A percentile compares a stretch with the other conserved stretches of the same genome.
Conservation (phyloP, 2,797 vertebrate species). For the Thalassophryne amazonica region DNA sequence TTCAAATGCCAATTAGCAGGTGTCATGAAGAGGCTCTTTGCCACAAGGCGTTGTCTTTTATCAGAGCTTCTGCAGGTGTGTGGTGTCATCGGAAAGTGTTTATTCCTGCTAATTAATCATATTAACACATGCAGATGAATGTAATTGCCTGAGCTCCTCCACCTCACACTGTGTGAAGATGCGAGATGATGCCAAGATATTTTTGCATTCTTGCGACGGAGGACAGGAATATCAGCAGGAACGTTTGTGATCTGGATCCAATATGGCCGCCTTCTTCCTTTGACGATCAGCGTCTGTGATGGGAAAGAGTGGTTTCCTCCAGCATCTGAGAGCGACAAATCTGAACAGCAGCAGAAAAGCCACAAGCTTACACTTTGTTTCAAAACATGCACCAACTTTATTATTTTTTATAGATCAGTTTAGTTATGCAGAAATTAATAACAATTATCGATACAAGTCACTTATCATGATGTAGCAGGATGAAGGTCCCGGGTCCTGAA, state of each 20-base stretch:
- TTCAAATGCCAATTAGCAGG: conserved; percentile 85
- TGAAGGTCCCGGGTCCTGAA: too few species aligned
- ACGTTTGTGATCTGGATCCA: conserved; percentile 37
- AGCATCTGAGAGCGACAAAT: too few species aligned
- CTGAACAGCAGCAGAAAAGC: too few species aligned
- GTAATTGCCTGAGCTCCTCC: conserved; percentile 78
- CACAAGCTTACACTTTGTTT: too few species aligned
- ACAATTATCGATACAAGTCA: too few species aligned
- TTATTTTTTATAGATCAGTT: too few species aligned
- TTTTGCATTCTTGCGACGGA: conserved; percentile 51
- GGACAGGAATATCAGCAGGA: too few species aligned
- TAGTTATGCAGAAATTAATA: too few species aligned
- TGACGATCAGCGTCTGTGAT: conserved; percentile 3
- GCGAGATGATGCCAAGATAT: conserved; percentile 58
- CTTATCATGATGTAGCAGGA: too few species aligned
- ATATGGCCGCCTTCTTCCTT: conserved; percentile 23
- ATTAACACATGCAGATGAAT: conserved; percentile 86
- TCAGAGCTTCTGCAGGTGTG: conserved; percentile 80
- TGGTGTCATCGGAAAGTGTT: conserved; percentile 81
- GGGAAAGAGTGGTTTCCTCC: too few species aligned
- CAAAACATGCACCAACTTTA: too few species aligned
- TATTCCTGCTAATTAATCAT: conserved; percentile 84
- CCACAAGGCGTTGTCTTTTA: conserved; percentile 78
- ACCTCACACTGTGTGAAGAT: conserved; percentile 72
- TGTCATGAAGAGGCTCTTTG: conserved; percentile 77